Conservation (phyloP, 2,888 invertebrate species). For the Altica lythri region DNA sequence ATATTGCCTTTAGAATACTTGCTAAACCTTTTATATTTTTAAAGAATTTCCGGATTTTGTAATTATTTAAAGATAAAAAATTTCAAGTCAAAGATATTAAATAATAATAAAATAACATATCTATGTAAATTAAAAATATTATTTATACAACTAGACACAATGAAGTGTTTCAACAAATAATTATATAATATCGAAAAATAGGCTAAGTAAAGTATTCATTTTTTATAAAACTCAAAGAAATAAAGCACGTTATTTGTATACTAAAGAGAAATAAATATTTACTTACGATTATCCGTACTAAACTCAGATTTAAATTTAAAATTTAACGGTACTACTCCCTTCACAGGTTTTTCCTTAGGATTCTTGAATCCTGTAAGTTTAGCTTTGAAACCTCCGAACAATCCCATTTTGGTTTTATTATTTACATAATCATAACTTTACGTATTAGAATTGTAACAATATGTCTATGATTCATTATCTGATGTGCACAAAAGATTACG, state of each 20-base stretch:
- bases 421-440: background rate
- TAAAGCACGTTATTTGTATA: background rate
- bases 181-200: no score
- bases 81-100: no score
- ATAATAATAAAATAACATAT: no score
- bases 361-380: conserved; percentile 42
- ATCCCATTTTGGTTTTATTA: conserved; percentile 43
- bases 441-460: background rate
- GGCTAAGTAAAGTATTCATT: no score
- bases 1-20: no score
- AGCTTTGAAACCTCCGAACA: conserved; percentile 46
- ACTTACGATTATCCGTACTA: conserved; percentile 24
- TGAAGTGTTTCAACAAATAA: no score
- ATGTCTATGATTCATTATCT: background rate
- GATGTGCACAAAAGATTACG: background rate
- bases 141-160: no score
- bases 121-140: no score
- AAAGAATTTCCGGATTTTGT: no score
- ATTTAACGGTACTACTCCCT: conserved; percentile 42
- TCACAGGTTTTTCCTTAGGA: conserved; percentile 23
- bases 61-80: no score
- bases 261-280: background rate
- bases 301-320: conserved; percentile 43
- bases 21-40: no score
- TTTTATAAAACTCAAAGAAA: no score